Evolutionary conservation across 2,888 invertebrate species (phyloP).

Genomic region (Uropetala carovei): DNA sequence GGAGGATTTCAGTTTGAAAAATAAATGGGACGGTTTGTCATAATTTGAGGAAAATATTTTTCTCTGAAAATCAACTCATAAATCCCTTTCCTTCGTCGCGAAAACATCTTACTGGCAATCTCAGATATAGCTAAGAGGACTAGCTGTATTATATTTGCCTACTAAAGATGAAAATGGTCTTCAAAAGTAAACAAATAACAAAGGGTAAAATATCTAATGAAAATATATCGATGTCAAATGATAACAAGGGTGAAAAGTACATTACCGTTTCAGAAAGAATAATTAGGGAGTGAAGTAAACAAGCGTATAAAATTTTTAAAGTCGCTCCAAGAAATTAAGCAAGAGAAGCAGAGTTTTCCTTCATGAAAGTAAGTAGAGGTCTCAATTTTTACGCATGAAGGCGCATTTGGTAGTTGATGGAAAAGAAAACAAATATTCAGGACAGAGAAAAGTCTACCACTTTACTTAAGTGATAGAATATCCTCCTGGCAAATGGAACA

Average conservation of each 20-base stretch:
- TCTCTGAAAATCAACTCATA: constrained; percentile 4
- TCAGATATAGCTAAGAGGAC: not conserved
- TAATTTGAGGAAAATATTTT: not conserved
- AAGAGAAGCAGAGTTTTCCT: too few relatives aligned
- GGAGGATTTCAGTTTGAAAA: not conserved
- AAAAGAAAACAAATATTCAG: too few relatives aligned
- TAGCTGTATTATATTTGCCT: not conserved
- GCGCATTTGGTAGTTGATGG: too few relatives aligned
- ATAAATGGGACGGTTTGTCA: not conserved
- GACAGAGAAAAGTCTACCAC: too few relatives aligned
- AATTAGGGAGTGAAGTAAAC: not conserved
- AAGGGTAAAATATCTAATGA: not conserved
- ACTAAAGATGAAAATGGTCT: not conserved
- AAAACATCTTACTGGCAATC: not conserved
- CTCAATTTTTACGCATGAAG: too few relatives aligned
- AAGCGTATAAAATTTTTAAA: not conserved
- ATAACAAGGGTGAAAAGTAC: not conserved
- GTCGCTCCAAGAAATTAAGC: not conserved
- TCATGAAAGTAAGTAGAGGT: too few relatives aligned
- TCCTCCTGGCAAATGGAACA: too few relatives aligned
- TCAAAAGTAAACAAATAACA: not conserved
- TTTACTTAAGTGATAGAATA: too few relatives aligned
- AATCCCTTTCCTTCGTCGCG: not conserved
- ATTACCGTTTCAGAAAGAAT: not conserved
- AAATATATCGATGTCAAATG: too few relatives aligned